Percentiles rank a stretch among this genome's conserved stretches.
Conservation (phyloP, 2,888 invertebrate genomes). For the Elegia similella region DNA sequence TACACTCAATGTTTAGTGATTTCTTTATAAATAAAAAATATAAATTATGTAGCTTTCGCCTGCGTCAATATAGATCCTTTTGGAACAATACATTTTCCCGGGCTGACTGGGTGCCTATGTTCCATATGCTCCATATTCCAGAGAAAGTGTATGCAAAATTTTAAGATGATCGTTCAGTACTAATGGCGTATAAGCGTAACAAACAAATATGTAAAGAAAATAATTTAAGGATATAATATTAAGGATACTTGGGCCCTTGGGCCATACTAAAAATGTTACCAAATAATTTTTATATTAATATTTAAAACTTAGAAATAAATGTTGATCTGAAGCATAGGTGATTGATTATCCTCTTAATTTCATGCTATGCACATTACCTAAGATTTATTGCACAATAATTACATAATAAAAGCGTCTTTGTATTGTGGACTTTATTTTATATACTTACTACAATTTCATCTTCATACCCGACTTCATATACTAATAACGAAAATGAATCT, state of each 20-base stretch:
- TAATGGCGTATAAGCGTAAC: too few species aligned
- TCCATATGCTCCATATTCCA: too few species aligned
- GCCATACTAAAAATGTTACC: background rate
- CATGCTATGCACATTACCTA: background rate
- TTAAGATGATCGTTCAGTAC: too few species aligned
- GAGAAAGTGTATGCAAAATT: too few species aligned
- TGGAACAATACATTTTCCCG: too few species aligned
- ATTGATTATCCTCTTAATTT: background rate
- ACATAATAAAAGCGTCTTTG: background rate
- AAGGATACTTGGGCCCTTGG: too few species aligned
- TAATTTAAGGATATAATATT: too few species aligned
- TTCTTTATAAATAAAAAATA: background rate
- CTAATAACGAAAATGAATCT: background rate
- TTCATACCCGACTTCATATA: background rate
- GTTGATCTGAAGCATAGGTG: background rate
- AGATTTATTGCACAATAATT: background rate
- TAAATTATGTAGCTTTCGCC: too few species aligned
- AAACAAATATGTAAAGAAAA: too few species aligned
- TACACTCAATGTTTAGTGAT: constrained; percentile 22
- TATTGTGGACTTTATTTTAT: background rate
- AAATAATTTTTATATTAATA: background rate
- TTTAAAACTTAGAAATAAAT: background rate
- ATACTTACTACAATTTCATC: background rate
- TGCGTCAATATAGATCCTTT: too few species aligned
- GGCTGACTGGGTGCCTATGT: too few species aligned